phyloP scores from a whole-genome alignment of 2,797 vertebrate genomes.

The Typhlichthys subterraneus region DNA sequence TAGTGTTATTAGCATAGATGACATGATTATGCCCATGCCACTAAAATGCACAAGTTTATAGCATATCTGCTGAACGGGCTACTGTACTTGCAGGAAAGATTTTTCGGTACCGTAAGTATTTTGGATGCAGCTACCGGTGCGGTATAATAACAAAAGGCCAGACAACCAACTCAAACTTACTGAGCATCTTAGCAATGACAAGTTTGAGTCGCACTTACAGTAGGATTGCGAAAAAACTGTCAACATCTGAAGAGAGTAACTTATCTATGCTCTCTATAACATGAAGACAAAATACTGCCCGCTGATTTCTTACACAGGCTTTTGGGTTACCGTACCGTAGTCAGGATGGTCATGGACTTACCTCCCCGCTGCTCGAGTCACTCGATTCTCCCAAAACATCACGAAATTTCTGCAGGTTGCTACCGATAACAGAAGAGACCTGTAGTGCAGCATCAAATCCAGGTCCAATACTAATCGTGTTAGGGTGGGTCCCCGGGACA shows the following conservation, averaged over 20 bases:
- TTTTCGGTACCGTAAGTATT: neutral
- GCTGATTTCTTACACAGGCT: slow-evolving; percentile 13
- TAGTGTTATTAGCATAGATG: too few relatives aligned
- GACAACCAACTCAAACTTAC: slow-evolving; percentile 58
- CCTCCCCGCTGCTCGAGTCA: slow-evolving; percentile 92
- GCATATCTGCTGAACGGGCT: neutral
- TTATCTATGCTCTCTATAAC: slow-evolving; percentile 32
- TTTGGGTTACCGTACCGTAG: slow-evolving; percentile 5
- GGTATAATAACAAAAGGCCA: slow-evolving; percentile 41
- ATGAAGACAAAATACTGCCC: slow-evolving; percentile 13
- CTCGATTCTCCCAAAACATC: slow-evolving; percentile 95
- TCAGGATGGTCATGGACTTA: slow-evolving; percentile 66
- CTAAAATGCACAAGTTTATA: slow-evolving; percentile 9
- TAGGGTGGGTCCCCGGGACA: slow-evolving; percentile 71
- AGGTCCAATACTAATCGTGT: slow-evolving; percentile 83
- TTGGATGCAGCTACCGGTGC: neutral
- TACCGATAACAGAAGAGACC: slow-evolving; percentile 93
- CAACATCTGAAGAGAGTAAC: slow-evolving; percentile 25
- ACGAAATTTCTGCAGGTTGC: slow-evolving; percentile 97
- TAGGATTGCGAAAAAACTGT: slow-evolving; percentile 37
- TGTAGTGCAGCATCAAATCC: slow-evolving; percentile 96
- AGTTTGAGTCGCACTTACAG: slow-evolving; percentile 56
- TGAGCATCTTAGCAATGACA: slow-evolving; percentile 68
- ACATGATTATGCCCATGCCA: too few relatives aligned
- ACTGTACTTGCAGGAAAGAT: neutral